phyloP scores from a whole-genome alignment of 2,113 vertebrate genomes.

The Albula glossodonta region DNA sequence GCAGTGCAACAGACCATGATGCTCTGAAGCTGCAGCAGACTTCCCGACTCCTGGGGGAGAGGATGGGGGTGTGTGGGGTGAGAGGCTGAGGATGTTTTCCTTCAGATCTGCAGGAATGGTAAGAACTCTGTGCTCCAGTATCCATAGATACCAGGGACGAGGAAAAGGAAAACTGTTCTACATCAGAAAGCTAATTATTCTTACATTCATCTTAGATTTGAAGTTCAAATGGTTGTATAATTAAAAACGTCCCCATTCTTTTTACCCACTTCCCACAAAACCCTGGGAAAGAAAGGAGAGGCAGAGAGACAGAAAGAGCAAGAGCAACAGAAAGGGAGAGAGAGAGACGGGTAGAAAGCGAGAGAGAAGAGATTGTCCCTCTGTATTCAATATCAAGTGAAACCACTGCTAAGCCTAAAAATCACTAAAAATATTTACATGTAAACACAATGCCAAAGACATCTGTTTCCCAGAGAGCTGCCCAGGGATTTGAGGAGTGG shows the following conservation, averaged over 20 bases:
- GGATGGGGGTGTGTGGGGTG: no score
- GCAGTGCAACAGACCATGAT: not conserved
- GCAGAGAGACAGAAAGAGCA: not conserved
- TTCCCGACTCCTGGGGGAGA: not conserved
- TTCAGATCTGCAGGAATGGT: not conserved
- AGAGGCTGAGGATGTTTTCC: not conserved
- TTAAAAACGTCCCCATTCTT: constrained; percentile 15
- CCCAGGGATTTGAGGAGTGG: not conserved
- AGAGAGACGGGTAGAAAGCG: not conserved
- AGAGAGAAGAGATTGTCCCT: constrained; percentile 12
- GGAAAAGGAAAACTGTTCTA: constrained; percentile 16
- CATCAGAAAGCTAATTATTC: constrained; percentile 12
- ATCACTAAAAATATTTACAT: constrained; percentile 14
- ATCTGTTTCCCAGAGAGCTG: constrained; percentile 7
- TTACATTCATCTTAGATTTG: constrained; percentile 26
- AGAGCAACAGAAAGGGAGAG: constrained; percentile 41
- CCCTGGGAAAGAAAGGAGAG: constrained; percentile 33
- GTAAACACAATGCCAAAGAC: constrained; percentile 19
- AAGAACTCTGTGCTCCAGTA: not conserved
- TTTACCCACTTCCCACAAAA: not conserved
- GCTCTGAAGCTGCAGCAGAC: not conserved
- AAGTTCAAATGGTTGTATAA: constrained; percentile 30
- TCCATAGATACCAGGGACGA: constrained; percentile 24
- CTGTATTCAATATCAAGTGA: constrained; percentile 21
- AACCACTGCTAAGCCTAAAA: constrained; percentile 31